Base-by-base conservation (phyloP, 1,140 invertebrate species). In the Asobara japonica region DNA sequence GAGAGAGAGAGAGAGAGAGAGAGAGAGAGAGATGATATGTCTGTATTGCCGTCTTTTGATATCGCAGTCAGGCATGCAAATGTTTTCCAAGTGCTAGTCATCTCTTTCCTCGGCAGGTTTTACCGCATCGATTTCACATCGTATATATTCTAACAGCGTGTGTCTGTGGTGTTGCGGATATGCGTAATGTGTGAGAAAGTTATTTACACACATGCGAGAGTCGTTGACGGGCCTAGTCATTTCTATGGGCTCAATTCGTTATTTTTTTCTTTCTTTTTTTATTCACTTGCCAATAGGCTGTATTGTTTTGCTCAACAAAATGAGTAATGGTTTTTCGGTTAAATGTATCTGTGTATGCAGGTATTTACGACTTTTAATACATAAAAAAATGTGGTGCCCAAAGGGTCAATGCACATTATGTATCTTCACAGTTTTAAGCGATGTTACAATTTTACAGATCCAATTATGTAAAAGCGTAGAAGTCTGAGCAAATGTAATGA, bases 51-150 rank as follows among this genome's bases (percentile, higher is more conserved):
- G 41, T 77, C 73, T 72, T 71, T 56, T 70, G 76, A 79, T 78
- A 80, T 72, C 66, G 73, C 76, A 61, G 36, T 62, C 41, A 67
- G 72, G 67, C 79, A 81, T 82, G 81, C 79, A 80, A 82, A 83
- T 81, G 72, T 76, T 61, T 18, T 30, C 31, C 64, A 27, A 67
- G 29, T 29, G 38, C 41, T 13, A 56, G 22, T 33, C 41, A 72
- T 41, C 51, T 41, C 27, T 68, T 20, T 68, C 27, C 25, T 56
- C 29, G 25, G 27, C 13, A 62, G 13, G n/a, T 62, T 62, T 62
- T 30, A 62, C 60, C 29, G 29, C 60, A 62, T 62, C 60, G 60
- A 31, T 62, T 62, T 62, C 51, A 56, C 51, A 56, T 31, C 60
- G 29, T 62, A 31, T 16, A 62, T 62, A 62, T 62, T 62, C n/a